Evolutionary conservation across 2,797 vertebrate species (phyloP).

Genomic region (Arnoldichthys spilopterus): DNA sequence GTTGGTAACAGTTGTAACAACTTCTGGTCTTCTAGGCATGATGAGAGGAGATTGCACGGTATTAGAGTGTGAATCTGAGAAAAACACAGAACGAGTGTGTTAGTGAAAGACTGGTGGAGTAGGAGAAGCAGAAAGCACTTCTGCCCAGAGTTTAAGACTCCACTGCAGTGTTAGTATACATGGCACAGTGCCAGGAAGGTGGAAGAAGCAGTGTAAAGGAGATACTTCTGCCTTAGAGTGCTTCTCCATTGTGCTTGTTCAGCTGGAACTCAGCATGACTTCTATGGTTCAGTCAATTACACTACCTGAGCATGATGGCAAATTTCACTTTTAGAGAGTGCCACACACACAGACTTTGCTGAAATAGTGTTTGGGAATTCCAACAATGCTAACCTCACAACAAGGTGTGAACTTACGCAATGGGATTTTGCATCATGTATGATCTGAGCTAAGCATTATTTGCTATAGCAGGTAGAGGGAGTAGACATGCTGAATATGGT

Average conservation of each 20-base stretch:
- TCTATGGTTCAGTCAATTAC: constrained; percentile 15
- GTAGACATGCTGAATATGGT: too few relatives aligned
- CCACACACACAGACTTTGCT: neutral
- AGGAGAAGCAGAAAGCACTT: neutral
- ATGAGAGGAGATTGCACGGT: neutral
- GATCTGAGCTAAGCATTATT: neutral
- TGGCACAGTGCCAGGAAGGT: constrained; percentile 17
- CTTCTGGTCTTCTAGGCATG: too few relatives aligned
- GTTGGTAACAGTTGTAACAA: neutral
- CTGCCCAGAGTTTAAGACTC: constrained; percentile 12
- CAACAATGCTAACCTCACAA: neutral
- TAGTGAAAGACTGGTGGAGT: neutral
- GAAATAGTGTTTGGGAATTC: neutral
- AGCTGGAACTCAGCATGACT: constrained; percentile 11
- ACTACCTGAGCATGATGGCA: constrained; percentile 2
- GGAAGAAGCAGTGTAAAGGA: neutral
- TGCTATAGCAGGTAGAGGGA: neutral
- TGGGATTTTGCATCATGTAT: neutral
- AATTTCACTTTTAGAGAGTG: neutral
- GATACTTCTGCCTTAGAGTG: neutral
- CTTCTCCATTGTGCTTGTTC: constrained; percentile 5
- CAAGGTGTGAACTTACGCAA: neutral
- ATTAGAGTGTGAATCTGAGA: neutral
- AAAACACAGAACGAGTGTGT: too few relatives aligned
- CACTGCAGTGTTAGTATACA: neutral